Base-by-base conservation (phyloP, 2,113 vertebrate species). In the Microcebus jonahi region DNA sequence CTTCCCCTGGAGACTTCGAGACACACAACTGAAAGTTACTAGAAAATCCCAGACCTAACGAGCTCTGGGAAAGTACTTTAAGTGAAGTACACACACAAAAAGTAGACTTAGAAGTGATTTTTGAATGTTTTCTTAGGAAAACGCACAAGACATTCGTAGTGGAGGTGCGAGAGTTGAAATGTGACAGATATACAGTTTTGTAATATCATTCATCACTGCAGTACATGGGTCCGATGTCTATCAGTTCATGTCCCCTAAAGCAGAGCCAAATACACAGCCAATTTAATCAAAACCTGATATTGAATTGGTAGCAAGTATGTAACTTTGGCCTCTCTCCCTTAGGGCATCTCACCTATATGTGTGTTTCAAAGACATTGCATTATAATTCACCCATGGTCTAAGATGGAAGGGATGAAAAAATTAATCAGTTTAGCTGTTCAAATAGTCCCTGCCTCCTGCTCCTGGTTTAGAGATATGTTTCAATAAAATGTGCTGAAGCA, bases 51-150 rank as follows among this genome's bases (percentile, higher is more conserved):
- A 86, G 29, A 34, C 81, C n/a, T 71, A 96, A 91, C 45, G 83
- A 94, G 83, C 91, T 92, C 79, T 95, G 21, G 25, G 80, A 89
- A 93, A 82, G 4, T 65, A 88, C 68, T 96, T 95, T 59, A 80
- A 96, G 94, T 61, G 95, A 93, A 71, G 76, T 75, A 12, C 39
- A 88, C 31, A 75, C 42, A 71, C 53, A 45, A 86, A 71, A 65
- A 53, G 5, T 70, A 81, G 27, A 2, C 11, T 55, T 97, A 86
- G 75, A 97, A 91, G 20, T 34, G 12, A 67, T 85, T 82, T 95
- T 36, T 87, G 63, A 93, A 31, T 79, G 8, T 75, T 95, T 93
- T 50, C 42, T 88, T 63, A 25, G 45, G 71, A 71, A 95, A 96
- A 75, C 27, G 39, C 3, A 17, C 1, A 39, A 13, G 25, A 31